Percentiles rank a stretch among this genome's conserved stretches.
These are phyloP conservation scores for Amphiura filiformis DNA, from an alignment of 35 echinoderm and acorn worm species.

Conservation along the genomic window DNA sequence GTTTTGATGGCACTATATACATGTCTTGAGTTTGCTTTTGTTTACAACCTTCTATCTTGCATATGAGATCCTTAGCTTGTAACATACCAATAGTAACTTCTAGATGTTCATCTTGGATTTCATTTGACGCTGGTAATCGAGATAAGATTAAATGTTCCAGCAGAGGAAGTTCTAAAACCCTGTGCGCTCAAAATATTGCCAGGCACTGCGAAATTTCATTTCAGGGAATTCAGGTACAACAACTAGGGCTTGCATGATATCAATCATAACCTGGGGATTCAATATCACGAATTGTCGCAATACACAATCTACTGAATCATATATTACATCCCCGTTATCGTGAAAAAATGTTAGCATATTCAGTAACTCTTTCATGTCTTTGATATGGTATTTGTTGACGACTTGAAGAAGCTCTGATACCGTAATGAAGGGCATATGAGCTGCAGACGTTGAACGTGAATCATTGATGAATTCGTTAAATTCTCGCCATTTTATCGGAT, in stretches of 20 bases:
- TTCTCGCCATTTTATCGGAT: not conserved
- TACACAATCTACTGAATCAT: not conserved
- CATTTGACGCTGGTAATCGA: not conserved
- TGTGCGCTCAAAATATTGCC: not conserved
- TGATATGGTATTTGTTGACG: not conserved
- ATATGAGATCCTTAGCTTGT: not conserved
- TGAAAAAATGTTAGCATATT: not conserved
- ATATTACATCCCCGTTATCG: not conserved
- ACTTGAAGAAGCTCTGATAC: not conserved
- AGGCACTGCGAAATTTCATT: not conserved
- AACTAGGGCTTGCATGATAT: not conserved
- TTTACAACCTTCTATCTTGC: not conserved
- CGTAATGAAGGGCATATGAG: not conserved
- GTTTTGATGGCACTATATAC: not conserved
- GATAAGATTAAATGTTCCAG: not conserved
- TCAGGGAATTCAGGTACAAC: not conserved
- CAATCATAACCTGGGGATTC: not conserved
- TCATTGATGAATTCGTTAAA: not conserved
- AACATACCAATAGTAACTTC: not conserved
- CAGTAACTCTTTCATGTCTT: not conserved
- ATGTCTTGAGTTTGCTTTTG: not conserved
- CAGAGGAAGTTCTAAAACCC: not conserved
- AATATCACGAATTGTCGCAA: not conserved
- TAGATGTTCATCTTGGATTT: not conserved
- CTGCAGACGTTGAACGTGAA: not conserved